These are phyloP conservation scores for Thymelicus acteon DNA, from an alignment of 2,888 invertebrate species.

Conservation along the genomic window DNA sequence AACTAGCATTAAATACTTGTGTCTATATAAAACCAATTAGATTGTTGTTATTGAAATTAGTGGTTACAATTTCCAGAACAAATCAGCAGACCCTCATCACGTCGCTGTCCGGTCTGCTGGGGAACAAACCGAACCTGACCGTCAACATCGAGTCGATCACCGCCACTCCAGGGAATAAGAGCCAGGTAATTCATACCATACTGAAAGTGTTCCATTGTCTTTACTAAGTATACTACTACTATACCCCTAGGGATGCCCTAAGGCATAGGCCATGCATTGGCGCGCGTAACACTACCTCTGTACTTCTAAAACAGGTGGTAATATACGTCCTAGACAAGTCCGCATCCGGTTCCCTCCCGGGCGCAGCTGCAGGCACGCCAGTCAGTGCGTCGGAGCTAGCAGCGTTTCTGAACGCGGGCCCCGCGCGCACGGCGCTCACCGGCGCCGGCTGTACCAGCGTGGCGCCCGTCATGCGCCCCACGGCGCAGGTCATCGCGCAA, in stretches of 20 bases:
- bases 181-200: conserved; percentile 84
- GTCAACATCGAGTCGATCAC: conserved; percentile 92
- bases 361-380: conserved; percentile 86
- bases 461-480: conserved; percentile 89
- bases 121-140: conserved; percentile 93
- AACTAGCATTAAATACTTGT: too few species aligned
- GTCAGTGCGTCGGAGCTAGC: conserved; percentile 90
- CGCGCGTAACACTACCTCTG: too few species aligned
- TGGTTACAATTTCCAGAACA: conserved; percentile 66
- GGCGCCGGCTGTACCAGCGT: conserved; percentile 90
- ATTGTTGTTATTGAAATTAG: background rate
- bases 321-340: conserved; percentile 71
- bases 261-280: too few species aligned
- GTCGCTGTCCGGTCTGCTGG: conserved; percentile 89
- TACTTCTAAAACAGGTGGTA: conserved; percentile 57
- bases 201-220: background rate
- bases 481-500: conserved; percentile 91
- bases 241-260: too few species aligned
- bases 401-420: conserved; percentile 88
- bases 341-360: conserved; percentile 85
- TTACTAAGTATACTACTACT: too few species aligned
- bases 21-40: too few species aligned
- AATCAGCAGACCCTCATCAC: conserved; percentile 89
- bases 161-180: conserved; percentile 90
- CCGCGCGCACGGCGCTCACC: conserved; percentile 89